Evolutionary conservation across 2,888 invertebrate genomes (phyloP), one percentile per base, ranked within the genome.

Genomic region (Strigamia maritima): DNA sequence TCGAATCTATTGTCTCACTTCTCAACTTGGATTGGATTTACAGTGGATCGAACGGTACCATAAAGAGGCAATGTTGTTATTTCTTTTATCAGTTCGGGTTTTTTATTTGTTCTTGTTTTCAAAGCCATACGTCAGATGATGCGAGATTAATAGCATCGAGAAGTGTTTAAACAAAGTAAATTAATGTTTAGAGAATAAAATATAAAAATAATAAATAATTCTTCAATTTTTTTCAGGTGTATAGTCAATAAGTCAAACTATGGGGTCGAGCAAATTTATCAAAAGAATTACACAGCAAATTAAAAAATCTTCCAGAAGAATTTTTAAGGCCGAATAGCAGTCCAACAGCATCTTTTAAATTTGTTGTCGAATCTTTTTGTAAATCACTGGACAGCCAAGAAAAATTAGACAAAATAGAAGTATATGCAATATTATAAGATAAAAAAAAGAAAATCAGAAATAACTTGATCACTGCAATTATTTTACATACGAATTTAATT

Each of bases 351-450:
- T 93, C 0, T 97, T 95, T 84, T 93, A 93, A 88, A 90, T 97
- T 10, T 90, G 91, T 80, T 6, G 94, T 97, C 0, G 95, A 97
- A 86, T 92, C 94, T 0, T 97, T 94, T 85, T 94, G 95, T 85
- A 94, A 92, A 85, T 94, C 94, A 86, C 91, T 94, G 81, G 89
- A 90, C 0, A 92, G 92, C 85, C 87, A 88, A 79, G 92, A 95
- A 83, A 97, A 97, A 88, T 87, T 97, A 26, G 88, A 90, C 0
- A 94, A 92, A 87, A 94, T 97, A 83, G 95, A 97, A 89, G 93
- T 93, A 0, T 80, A 85, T 80, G 77, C 10, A 38, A n/a, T n/a
- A n/a, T n/a, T n/a, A n/a, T n/a, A n/a, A n/a, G n/a, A n/a, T n/a
- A n/a, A n/a, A n/a, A n/a, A 40, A n/a, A 16, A 19, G 6, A n/a